Evolutionary conservation across 2,797 vertebrate species (phyloP).

Genomic region (Apogon talboti): DNA sequence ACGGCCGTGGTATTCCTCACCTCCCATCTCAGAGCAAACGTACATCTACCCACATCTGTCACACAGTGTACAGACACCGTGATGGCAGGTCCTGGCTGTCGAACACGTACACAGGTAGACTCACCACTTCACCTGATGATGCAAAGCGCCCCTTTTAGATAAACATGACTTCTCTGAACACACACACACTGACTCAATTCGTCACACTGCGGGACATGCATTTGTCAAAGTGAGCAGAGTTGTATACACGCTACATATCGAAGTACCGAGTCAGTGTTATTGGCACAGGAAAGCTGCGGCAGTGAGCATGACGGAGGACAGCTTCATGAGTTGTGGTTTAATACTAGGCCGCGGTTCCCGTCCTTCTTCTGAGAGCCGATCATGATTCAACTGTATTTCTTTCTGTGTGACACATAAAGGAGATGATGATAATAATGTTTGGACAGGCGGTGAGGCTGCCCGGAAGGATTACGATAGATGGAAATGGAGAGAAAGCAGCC

Average conservation of each 20-base stretch:
- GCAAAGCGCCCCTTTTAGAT: conserved; percentile 33
- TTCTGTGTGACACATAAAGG: conserved; percentile 33
- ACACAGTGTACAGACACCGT: conserved; percentile 25
- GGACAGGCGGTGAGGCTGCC: conserved; percentile 31
- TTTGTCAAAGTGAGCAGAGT: conserved; percentile 35
- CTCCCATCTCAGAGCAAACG: conserved; percentile 76
- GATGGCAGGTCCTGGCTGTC: conserved; percentile 42
- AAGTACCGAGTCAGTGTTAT: conserved; percentile 51
- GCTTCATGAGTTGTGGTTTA: conserved; percentile 33
- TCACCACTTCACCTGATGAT: conserved; percentile 53
- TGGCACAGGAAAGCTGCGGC: conserved; percentile 23
- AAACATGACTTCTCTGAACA: conserved; percentile 44
- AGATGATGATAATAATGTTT: conserved; percentile 46
- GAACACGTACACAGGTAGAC: conserved; percentile 31
- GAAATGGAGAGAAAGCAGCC: conserved; percentile 26
- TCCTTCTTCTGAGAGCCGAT: conserved; percentile 14
- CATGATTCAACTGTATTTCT: conserved; percentile 28
- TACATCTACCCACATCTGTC: conserved; percentile 74
- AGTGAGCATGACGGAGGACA: conserved; percentile 1
- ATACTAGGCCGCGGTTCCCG: conserved; percentile 18
- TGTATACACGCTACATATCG: conserved; percentile 45
- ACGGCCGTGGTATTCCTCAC: conserved; percentile 79
- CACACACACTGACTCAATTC: conserved; percentile 33
- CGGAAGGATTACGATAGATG: conserved; percentile 13
- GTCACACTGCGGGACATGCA: conserved; percentile 48